Conservation (phyloP, 30 jellyfish, hydroid and myxozoan species). For the Calvadosia cruxmelitensis region DNA sequence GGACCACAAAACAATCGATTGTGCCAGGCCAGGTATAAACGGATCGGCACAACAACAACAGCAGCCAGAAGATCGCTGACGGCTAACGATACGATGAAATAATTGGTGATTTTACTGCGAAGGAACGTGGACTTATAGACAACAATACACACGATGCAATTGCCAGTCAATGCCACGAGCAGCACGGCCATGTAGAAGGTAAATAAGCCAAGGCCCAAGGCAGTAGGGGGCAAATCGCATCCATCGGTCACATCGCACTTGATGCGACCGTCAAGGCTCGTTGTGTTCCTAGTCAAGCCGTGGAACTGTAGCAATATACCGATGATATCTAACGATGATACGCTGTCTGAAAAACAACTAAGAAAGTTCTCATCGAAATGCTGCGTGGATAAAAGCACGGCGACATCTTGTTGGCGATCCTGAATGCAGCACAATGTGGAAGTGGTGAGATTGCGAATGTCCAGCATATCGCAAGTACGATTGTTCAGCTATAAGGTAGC, state of each 20-base stretch:
- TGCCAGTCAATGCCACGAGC: conserved; percentile 40
- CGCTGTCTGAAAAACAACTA: neutral
- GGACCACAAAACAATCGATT: conserved; percentile 55
- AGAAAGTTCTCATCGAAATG: neutral
- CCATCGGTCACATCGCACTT: neutral
- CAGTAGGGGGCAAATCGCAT: neutral
- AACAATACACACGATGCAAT: conserved; percentile 39
- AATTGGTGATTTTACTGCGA: conserved; percentile 34
- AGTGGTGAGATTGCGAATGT: neutral
- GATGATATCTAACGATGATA: neutral
- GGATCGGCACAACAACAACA: conserved; percentile 57
- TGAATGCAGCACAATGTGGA: neutral
- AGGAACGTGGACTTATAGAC: conserved; percentile 20
- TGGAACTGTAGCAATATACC: neutral
- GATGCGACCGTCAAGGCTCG: too few relatives aligned
- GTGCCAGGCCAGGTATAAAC: conserved; percentile 32
- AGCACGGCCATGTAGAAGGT: conserved; percentile 7
- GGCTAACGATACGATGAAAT: conserved; percentile 76
- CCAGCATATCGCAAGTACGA: too few relatives aligned
- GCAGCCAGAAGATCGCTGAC: conserved; percentile 73
- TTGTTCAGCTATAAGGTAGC: too few relatives aligned
- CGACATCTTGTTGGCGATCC: neutral
- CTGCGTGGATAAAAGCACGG: neutral
- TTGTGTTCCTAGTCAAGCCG: neutral
- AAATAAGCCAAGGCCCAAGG: neutral